Percentiles rank a stretch among this genome's conserved stretches.
Conservation (phyloP, 2,113 vertebrate genomes). For the Verasper variegatus region DNA sequence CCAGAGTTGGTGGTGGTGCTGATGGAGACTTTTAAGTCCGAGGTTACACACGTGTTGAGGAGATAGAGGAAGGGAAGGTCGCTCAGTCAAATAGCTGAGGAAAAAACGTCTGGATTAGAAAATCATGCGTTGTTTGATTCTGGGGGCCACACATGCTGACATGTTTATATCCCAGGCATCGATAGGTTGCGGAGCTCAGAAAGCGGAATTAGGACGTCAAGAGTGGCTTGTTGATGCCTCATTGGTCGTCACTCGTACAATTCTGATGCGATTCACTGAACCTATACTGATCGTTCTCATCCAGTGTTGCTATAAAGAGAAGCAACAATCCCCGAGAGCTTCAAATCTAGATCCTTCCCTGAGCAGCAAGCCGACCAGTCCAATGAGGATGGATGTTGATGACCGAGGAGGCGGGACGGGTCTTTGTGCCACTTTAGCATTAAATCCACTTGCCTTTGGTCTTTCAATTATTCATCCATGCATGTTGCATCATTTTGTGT, state of each 20-base stretch:
- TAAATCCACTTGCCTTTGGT: conserved; percentile 73
- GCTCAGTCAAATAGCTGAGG: not conserved
- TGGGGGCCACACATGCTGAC: conserved; percentile 36
- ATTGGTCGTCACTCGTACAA: conserved; percentile 60
- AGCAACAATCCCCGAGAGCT: conserved; percentile 59
- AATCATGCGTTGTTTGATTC: conserved; percentile 30
- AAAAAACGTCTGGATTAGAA: not conserved
- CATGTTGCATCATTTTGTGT: conserved; percentile 71
- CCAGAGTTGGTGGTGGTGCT: not conserved
- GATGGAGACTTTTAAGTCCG: conserved; percentile 35
- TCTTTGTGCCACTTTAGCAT: conserved; percentile 68
- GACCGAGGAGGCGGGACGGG: conserved; percentile 49
- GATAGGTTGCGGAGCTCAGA: conserved; percentile 47
- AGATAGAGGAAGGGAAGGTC: not conserved
- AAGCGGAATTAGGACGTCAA: conserved; percentile 62
- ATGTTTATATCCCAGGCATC: conserved; percentile 53
- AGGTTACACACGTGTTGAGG: conserved; percentile 26
- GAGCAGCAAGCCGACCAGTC: conserved; percentile 36
- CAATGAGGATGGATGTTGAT: conserved; percentile 51
- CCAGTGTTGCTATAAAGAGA: conserved; percentile 70
- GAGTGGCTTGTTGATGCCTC: conserved; percentile 59
- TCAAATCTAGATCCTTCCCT: conserved; percentile 59
- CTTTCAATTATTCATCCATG: conserved; percentile 77
- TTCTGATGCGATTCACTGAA: conserved; percentile 65
- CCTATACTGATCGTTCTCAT: conserved; percentile 56